Conservation (phyloP, 2,797 vertebrate genomes). For the Pantherophis vulpinus region DNA sequence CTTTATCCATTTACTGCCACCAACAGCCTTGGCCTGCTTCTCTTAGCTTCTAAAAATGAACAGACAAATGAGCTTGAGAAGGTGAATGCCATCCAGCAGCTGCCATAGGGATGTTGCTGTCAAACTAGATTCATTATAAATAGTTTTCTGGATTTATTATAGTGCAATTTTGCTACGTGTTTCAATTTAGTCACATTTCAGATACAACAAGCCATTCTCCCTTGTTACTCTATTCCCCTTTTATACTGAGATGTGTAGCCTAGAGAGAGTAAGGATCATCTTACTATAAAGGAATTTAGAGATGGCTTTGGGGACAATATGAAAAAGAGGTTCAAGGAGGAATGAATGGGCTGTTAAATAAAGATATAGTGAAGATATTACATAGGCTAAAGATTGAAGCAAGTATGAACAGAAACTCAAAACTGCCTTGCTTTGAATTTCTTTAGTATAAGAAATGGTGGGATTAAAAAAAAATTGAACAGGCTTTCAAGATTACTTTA, state of each 20-base stretch:
- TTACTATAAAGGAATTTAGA: neutral
- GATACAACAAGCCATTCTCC: neutral
- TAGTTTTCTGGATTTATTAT: neutral
- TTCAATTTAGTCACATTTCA: too few relatives aligned
- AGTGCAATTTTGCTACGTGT: neutral
- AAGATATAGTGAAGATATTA: neutral
- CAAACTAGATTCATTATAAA: neutral
- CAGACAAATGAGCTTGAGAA: neutral
- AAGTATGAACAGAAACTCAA: neutral
- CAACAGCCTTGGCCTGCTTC: neutral
- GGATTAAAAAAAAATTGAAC: neutral
- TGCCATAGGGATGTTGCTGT: neutral
- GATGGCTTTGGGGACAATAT: neutral
- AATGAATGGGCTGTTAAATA: neutral
- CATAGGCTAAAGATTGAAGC: neutral
- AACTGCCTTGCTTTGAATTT: neutral
- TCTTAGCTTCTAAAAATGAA: neutral
- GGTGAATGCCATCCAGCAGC: neutral
- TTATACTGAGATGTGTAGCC: neutral
- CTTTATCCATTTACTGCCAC: neutral
- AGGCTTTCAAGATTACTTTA: neutral
- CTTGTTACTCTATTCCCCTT: neutral
- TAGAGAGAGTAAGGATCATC: neutral
- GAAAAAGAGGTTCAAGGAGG: neutral
- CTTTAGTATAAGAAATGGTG: neutral